These are phyloP conservation scores for Phrynocephalus vlangalii DNA, from an alignment of 2,797 vertebrate species.

Conservation along the genomic window DNA sequence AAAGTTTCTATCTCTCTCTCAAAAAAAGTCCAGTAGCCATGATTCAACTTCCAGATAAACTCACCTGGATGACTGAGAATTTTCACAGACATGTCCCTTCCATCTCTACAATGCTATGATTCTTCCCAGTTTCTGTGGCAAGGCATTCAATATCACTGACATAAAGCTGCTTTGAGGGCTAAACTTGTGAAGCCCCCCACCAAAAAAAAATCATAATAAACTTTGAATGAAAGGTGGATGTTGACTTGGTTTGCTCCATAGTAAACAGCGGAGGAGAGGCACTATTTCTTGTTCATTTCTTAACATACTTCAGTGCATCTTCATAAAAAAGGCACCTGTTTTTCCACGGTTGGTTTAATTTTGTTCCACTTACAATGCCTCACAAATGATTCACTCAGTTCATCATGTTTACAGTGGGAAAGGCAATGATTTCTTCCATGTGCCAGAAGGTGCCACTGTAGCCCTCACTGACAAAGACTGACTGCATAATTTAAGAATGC, in stretches of 20 bases:
- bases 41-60: no score
- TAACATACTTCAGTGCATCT: not conserved
- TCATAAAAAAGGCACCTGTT: not conserved
- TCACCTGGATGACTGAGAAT: no score
- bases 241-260: not conserved
- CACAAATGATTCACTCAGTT: conserved; percentile 19
- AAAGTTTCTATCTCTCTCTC: no score
- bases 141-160: not conserved
- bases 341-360: conserved; percentile 19
- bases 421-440: conserved; percentile 52
- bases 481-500: conserved; percentile 45
- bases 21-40: no score
- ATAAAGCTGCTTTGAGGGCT: not conserved
- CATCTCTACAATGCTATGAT: no score
- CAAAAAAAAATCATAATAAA: not conserved
- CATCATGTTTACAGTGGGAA: not conserved
- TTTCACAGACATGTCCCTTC: no score
- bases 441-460: conserved; percentile 78
- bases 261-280: not conserved
- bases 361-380: conserved; percentile 41
- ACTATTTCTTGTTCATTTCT: not conserved
- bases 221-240: not conserved
- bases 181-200: not conserved
- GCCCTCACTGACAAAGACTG: conserved; percentile 55
- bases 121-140: not conserved